phyloP scores from a whole-genome alignment of 2,888 invertebrate species.

The Oxycera nigricornis region DNA sequence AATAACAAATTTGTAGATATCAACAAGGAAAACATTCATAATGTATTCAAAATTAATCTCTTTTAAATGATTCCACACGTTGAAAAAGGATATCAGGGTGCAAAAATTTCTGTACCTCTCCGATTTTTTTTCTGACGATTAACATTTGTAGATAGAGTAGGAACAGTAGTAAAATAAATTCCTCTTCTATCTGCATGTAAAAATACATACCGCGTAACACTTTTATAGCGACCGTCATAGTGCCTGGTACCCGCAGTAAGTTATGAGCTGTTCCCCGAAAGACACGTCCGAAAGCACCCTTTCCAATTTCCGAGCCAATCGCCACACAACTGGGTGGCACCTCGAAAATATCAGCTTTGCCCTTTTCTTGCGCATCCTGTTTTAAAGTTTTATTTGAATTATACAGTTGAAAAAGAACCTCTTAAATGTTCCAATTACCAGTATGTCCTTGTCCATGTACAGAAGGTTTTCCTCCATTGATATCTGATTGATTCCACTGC shows the following conservation, averaged over 20 bases:
- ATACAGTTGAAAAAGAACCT: background rate
- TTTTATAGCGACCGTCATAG: conserved; percentile 74
- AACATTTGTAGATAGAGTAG: no score
- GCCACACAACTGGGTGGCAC: conserved; percentile 55
- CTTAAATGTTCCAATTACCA: conserved; percentile 57
- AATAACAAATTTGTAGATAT: no score
- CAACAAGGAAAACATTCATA: no score
- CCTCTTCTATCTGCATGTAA: no score
- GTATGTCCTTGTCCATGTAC: conserved; percentile 66
- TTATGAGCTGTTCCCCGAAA: conserved; percentile 70
- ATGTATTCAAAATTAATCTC: no score
- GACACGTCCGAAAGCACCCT: conserved; percentile 79
- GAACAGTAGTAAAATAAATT: no score
- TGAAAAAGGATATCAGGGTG: no score
- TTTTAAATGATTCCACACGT: no score
- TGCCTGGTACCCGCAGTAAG: conserved; percentile 63
- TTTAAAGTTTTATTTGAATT: background rate
- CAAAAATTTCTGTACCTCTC: no score
- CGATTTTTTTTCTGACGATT: no score
- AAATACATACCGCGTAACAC: conserved; percentile 69
- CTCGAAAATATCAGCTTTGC: conserved; percentile 57
- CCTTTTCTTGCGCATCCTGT: conserved; percentile 56
- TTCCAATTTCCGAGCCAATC: conserved; percentile 67
- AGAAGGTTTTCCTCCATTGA: conserved; percentile 67
- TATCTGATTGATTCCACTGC: conserved; percentile 50